These are phyloP conservation scores for Agapornis canus DNA, from an alignment of 2,797 vertebrate genomes.

Conservation along the genomic window DNA sequence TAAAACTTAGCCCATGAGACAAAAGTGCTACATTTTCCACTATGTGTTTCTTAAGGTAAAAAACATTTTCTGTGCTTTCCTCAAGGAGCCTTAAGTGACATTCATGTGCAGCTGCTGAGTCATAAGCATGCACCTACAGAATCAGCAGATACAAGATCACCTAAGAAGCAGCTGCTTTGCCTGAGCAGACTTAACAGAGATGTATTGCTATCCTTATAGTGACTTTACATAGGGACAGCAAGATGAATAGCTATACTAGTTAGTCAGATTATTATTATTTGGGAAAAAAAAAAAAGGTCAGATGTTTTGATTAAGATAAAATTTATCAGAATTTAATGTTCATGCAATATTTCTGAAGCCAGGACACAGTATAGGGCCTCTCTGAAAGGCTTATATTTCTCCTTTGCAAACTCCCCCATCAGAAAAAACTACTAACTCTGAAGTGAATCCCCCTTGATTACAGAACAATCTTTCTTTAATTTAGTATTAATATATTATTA, in stretches of 20 bases:
- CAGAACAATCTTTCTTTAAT: fast-evolving
- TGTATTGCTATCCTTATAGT: background rate
- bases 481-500: background rate
- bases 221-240: background rate
- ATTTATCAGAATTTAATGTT: background rate
- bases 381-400: background rate
- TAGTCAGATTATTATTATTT: background rate
- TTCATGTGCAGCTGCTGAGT: background rate
- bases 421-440: background rate
- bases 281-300: fast-evolving
- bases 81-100: background rate
- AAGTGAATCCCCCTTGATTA: background rate
- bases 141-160: background rate
- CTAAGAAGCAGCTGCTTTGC: background rate
- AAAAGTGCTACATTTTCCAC: background rate
- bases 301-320: background rate
- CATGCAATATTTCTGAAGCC: background rate
- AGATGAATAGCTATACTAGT: background rate
- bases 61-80: background rate
- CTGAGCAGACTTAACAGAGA: background rate
- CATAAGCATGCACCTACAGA: background rate
- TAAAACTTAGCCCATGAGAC: background rate
- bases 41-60: background rate
- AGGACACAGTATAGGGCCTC: background rate
- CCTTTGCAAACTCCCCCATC: background rate